Evolutionary conservation across 92 coral and sea anemone species (phyloP), one percentile per base, ranked within the genome.

Genomic region (Zoanthus solanderi): DNA sequence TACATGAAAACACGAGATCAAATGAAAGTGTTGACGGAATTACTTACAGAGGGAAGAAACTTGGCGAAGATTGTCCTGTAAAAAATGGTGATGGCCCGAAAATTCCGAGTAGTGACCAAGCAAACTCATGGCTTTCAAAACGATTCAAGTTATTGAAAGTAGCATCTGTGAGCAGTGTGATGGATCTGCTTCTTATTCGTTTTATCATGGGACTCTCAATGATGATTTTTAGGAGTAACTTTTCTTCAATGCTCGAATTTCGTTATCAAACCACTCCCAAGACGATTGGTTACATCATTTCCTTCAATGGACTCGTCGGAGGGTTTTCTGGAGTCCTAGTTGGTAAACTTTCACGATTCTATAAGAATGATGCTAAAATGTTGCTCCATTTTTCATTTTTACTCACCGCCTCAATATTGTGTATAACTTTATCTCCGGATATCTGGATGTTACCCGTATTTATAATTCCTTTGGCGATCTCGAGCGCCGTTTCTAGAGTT

Each of bases 201-300:
- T 97, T 95, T 84, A 71, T 94, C 18, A 88, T 97, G 93, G 94
- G 96, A 11, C 92, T 97, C 75, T 84, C 97, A 1, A 95, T 97
- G 99, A 79, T 97, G 78, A 82, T 97, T 53, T 97, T 92, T 52
- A 93, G 99, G 53, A 92, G 96, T 86, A 97, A 95, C 79, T 94
- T 90, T 76, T 93, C 92, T 30, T 83, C 98, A 23, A 90, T 95
- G 92, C 78, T 97, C 53, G 99, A 97, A 23, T 94, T 89, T 71
- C 98, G 96, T 52, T 95, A 93, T 72, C 91, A 93, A 9, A 92
- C 98, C 7, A 87, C 90, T 57, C 96, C 99, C 46, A 95, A 97
- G 78, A 94, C 93, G 0, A 94, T 92, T 79, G 99, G 99, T 12
- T 97, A 95, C 89, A 92, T 94, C 18, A 89, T 94, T 89, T 97